These are phyloP conservation scores for Sterrhoptilus dennistouni DNA, from an alignment of 2,113 vertebrate species.

Conservation along the genomic window DNA sequence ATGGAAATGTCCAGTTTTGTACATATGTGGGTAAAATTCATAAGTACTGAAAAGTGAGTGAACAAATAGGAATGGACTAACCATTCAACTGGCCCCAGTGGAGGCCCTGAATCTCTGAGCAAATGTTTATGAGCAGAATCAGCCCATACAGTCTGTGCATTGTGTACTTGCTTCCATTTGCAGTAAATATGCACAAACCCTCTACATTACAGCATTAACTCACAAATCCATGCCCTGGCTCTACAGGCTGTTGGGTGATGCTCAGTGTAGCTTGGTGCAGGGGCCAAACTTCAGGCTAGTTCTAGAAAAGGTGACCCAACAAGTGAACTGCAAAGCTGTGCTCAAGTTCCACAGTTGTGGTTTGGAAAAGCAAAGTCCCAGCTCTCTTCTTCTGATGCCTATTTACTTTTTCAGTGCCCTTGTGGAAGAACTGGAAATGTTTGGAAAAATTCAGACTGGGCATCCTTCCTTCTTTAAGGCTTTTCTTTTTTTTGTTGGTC, in stretches of 20 bases:
- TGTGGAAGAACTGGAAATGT: accelerated
- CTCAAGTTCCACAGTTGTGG: background rate
- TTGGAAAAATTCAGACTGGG: background rate
- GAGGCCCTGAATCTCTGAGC: background rate
- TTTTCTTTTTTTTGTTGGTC: background rate
- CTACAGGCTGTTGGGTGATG: background rate
- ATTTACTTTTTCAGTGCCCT: background rate
- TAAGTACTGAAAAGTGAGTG: background rate
- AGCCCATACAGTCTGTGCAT: background rate
- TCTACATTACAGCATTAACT: background rate
- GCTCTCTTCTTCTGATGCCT: background rate
- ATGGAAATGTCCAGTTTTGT: background rate
- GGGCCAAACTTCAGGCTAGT: background rate
- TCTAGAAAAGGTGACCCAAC: background rate
- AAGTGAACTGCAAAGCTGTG: background rate
- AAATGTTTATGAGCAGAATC: background rate
- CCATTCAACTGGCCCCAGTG: background rate
- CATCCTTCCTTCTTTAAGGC: background rate
- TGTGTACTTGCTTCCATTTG: background rate
- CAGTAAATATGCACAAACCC: background rate
- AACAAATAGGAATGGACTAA: background rate
- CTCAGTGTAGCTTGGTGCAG: accelerated
- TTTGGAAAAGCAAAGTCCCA: background rate
- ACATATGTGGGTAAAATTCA: background rate
- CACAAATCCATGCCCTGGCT: background rate